A percentile compares a stretch with the other conserved stretches of the same genome.
Conservation (phyloP, 2,888 invertebrate genomes). For the Meiosimyza platycephala region DNA sequence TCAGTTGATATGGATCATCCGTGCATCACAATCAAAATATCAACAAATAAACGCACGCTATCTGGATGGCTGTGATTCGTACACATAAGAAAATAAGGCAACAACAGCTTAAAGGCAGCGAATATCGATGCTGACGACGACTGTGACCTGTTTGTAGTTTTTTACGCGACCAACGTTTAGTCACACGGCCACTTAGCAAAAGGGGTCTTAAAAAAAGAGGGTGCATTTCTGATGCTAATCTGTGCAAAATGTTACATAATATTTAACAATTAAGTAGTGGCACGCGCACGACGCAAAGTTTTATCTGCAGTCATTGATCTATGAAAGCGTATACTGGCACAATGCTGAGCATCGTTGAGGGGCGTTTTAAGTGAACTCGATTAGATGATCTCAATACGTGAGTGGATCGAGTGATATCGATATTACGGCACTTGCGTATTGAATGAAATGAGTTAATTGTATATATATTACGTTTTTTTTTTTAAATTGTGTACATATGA, state of each 20-base stretch:
- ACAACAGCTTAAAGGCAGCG: neutral
- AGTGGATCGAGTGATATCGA: slow-evolving; percentile 16
- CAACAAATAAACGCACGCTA: slow-evolving; percentile 45
- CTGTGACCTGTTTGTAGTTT: slow-evolving; percentile 40
- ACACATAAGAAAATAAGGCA: neutral
- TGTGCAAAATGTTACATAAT: slow-evolving; percentile 65
- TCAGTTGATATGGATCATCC: slow-evolving; percentile 55
- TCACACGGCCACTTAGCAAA: slow-evolving; percentile 38
- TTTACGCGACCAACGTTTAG: slow-evolving; percentile 34
- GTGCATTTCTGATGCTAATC: slow-evolving; percentile 57
- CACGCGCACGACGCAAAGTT: slow-evolving; percentile 54
- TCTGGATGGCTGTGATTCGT: no score
- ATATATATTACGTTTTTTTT: neutral
- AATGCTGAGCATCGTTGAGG: neutral
- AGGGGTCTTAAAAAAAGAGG: slow-evolving; percentile 38
- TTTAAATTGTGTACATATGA: no score
- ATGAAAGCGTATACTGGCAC: neutral
- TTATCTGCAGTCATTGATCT: slow-evolving; percentile 21
- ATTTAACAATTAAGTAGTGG: slow-evolving; percentile 66
- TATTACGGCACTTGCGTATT: neutral
- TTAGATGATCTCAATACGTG: slow-evolving; percentile 8
- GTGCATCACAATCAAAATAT: slow-evolving; percentile 60
- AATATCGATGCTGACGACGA: neutral
- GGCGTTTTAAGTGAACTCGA: slow-evolving; percentile 17
- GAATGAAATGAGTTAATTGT: slow-evolving; percentile 5